Base-by-base conservation (phyloP, 2,797 vertebrate genomes). In the Toxotes lorentzi region DNA sequence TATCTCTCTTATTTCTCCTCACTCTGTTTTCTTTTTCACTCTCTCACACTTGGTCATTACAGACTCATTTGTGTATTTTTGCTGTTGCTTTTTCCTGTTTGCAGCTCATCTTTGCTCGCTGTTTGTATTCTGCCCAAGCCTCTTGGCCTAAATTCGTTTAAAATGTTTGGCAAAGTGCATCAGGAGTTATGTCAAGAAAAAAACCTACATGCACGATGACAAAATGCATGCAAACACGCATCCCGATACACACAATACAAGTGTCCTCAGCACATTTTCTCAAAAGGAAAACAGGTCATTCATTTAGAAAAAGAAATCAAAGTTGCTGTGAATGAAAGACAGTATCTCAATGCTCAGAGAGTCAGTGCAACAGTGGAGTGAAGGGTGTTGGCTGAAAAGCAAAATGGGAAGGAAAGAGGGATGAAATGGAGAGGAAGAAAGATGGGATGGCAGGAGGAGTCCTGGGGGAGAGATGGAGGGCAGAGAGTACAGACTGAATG, bases 271-370 rank as follows among this genome's bases (percentile, higher is more conserved):
- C 71, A 50, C 72, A 84, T 86, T 88, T 81, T 72, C 60, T 63
- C 48, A 48, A 68, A 84, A 78, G 57, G 81, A 88, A 88, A 86
- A 79, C 61, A 78, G 73, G 81, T 79, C 82, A 77, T 70, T 86
- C 48, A 71, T 90, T 90, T 41, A 51, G 30, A 38, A 54, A 60
- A 57, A 43, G 38, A 60, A 79, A 79, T 74, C n/a, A 43, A 56
- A 65, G 60, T 61, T 66, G 48, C 14, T 50, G 38, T 74, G 79
- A 66, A 53, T 68, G 43, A 57, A 51, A 54, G 63, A 64, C 63
- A 43, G 45, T 24, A 38, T 32, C 38, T 67, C 48, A 34, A 8
- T 34, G 60, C 40, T 76, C 59, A 24, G 68, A 53, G 9, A 72
- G 56, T 41, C 65, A 32, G 75, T 24, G 74, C 63, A 43, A 76